Evolutionary conservation across 2,888 invertebrate species (phyloP).

Genomic region (Lasioglossum figueresi): DNA sequence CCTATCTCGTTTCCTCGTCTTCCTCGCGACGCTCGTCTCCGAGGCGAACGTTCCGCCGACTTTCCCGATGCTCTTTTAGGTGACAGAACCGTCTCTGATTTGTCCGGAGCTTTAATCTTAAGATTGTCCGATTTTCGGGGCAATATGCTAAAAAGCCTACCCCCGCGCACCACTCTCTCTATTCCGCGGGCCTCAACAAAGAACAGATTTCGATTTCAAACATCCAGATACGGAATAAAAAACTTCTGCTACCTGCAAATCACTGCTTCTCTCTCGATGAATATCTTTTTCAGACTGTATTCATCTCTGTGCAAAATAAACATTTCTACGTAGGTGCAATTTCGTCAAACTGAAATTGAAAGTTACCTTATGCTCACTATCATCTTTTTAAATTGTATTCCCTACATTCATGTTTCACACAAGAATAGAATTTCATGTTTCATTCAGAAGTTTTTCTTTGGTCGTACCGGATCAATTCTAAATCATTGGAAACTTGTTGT

Average conservation of each 20-base stretch:
- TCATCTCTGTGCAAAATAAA: not conserved
- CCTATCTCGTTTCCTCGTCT: conserved; percentile 63
- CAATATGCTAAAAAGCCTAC: conserved; percentile 52
- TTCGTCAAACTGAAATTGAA: too few species aligned
- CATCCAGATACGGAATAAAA: not conserved
- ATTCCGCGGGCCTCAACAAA: not conserved
- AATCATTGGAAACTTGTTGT: not conserved
- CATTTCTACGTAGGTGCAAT: not conserved
- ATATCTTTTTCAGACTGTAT: not conserved
- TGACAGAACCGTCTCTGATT: conserved; percentile 67
- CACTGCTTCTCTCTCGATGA: not conserved
- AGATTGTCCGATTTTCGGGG: conserved; percentile 70
- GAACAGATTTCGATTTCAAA: not conserved
- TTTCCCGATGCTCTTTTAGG: conserved; percentile 64
- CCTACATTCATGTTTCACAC: not conserved
- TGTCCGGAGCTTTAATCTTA: conserved; percentile 73
- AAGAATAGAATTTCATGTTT: not conserved
- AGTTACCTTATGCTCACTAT: too few species aligned
- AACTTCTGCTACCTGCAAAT: not conserved
- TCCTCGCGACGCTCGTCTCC: conserved; percentile 55
- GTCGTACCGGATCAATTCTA: not conserved
- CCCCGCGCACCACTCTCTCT: not conserved
- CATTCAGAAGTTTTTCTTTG: not conserved
- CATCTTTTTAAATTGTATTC: too few species aligned
- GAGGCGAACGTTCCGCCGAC: conserved; percentile 51